Conservation (phyloP, 2,888 invertebrate species). For the Athalia rosae region DNA sequence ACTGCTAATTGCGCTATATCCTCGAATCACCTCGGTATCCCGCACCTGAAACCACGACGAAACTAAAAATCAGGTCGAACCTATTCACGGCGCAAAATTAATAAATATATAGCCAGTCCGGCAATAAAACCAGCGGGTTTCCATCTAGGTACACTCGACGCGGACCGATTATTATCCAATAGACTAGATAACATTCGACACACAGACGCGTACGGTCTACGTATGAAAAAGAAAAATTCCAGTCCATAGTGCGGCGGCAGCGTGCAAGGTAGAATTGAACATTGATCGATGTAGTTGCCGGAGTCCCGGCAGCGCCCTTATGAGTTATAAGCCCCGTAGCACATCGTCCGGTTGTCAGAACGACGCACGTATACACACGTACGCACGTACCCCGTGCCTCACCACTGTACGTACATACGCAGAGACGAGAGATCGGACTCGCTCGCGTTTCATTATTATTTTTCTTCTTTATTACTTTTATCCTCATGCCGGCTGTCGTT, state of each 20-base stretch:
- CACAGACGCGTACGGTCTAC: constrained; percentile 30
- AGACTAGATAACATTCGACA: constrained; percentile 17
- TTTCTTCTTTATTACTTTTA: neutral
- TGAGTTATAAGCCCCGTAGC: constrained; percentile 36
- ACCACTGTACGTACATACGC: neutral
- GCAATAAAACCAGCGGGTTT: neutral
- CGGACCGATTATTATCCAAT: neutral
- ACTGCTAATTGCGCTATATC: constrained; percentile 20
- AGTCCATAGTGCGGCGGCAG: constrained; percentile 17
- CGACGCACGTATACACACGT: neutral
- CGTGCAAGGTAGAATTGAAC: constrained; percentile 42
- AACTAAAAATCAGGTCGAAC: constrained; percentile 14
- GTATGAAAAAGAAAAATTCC: constrained; percentile 17
- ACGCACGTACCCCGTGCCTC: neutral
- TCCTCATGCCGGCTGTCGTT: constrained; percentile 5
- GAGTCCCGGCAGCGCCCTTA: constrained; percentile 40
- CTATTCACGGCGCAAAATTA: neutral
- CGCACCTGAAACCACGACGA: neutral
- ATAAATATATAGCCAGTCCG: neutral
- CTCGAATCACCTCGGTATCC: neutral
- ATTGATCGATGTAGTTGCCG: constrained; percentile 43
- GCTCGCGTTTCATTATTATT: constrained; percentile 21
- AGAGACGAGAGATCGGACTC: constrained; percentile 23
- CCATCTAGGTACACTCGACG: neutral
- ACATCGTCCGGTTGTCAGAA: neutral